Evolutionary conservation across 2,113 vertebrate genomes (phyloP).

Genomic region (Helogale parvula): DNA sequence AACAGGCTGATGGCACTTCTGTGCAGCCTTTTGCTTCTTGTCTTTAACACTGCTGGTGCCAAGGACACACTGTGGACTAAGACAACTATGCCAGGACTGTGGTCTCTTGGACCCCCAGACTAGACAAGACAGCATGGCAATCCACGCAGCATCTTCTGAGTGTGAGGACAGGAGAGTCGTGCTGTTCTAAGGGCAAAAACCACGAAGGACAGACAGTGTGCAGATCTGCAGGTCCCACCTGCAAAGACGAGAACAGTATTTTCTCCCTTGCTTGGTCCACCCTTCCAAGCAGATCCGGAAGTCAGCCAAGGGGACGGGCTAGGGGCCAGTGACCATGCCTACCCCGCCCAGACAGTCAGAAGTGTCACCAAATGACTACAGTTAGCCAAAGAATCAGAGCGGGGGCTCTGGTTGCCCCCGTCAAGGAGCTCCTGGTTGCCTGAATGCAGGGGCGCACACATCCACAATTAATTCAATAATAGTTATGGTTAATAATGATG

Average conservation of each 20-base stretch:
- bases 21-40: not conserved
- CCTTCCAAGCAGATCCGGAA: not conserved
- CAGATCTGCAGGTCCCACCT: accelerated
- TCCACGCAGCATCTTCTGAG: not conserved
- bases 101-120: not conserved
- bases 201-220: accelerated
- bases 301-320: accelerated
- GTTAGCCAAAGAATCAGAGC: not conserved
- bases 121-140: accelerated
- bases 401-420: too few species aligned
- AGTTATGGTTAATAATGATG: not conserved
- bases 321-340: accelerated
- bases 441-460: not conserved
- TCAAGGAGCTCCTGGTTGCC: not conserved
- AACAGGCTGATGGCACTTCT: accelerated
- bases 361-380: not conserved
- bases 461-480: too few species aligned
- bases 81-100: not conserved
- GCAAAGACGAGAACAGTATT: accelerated
- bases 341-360: too few species aligned
- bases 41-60: not conserved
- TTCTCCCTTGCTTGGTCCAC: accelerated
- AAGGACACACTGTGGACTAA: not conserved
- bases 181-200: not conserved
- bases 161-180: accelerated